Percentiles rank a stretch among this genome's conserved stretches.
phyloP scores from a whole-genome alignment of 2,797 vertebrate species.

The Threskiornis aethiopicus region DNA sequence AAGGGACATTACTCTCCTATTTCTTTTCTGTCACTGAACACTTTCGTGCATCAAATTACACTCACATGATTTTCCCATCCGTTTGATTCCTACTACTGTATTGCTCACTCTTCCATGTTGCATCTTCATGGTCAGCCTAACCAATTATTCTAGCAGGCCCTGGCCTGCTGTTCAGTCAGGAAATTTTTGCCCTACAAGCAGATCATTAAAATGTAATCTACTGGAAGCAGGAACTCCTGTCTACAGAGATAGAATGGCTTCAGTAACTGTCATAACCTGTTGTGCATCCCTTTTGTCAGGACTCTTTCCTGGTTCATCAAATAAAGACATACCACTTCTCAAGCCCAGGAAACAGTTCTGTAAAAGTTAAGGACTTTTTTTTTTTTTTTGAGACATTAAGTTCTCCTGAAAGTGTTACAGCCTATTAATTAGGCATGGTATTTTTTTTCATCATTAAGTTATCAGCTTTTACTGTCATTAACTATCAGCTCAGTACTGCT shows the following conservation, averaged over 20 bases:
- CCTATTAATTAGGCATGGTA: not conserved
- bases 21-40: not conserved
- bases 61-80: not conserved
- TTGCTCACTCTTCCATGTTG: not conserved
- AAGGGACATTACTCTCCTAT: not conserved
- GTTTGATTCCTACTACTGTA: not conserved
- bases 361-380: not conserved
- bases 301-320: not conserved
- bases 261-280: not conserved
- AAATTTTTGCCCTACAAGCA: not conserved
- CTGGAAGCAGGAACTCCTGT: not conserved
- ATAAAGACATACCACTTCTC: not conserved
- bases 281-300: not conserved
- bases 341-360: not conserved
- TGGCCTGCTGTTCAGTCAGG: not conserved
- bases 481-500: not conserved
- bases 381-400: not conserved
- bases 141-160: not conserved
- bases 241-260: not conserved
- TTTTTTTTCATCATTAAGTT: constrained; percentile 30
- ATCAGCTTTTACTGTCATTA: constrained; percentile 35
- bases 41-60: not conserved
- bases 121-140: not conserved
- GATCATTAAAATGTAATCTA: not conserved
- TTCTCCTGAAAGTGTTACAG: not conserved